A percentile compares a stretch with the other conserved stretches of the same genome.
phyloP scores from a whole-genome alignment of 2,888 invertebrate genomes.

The Hypena proboscidalis region DNA sequence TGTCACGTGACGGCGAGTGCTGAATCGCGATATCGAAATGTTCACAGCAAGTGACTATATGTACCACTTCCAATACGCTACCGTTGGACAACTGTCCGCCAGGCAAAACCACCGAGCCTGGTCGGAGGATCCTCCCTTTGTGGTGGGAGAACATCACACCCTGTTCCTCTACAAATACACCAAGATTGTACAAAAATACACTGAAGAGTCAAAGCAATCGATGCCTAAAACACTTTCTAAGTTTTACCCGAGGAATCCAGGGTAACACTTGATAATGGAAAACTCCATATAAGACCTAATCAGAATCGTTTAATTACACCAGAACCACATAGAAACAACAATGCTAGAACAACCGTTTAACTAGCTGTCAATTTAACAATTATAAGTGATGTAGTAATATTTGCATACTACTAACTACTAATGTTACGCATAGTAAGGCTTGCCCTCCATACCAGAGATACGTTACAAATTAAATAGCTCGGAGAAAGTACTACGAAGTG shows the following conservation, averaged over 20 bases:
- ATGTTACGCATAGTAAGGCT: slow-evolving; percentile 1
- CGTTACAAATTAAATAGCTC: not conserved
- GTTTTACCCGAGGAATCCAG: not conserved
- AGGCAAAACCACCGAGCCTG: no score
- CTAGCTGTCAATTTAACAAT: slow-evolving; percentile 13
- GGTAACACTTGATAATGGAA: not conserved
- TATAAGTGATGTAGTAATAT: slow-evolving; percentile 14
- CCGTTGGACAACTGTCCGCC: no score
- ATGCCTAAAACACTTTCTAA: not conserved
- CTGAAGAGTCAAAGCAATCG: no score
- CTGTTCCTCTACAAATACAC: no score
- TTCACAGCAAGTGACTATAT: no score
- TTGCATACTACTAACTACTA: slow-evolving; percentile 10
- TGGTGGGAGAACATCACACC: no score
- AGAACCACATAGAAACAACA: slow-evolving; percentile 5
- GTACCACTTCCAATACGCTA: no score
- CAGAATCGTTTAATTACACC: not conserved
- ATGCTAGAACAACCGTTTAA: slow-evolving; percentile 5
- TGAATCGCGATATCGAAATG: no score
- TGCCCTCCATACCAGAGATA: slow-evolving; percentile 1
- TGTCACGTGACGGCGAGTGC: no score
- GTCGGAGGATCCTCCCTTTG: no score
- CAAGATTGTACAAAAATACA: no score
- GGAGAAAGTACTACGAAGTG: no score
- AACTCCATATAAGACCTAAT: slow-evolving; percentile 4